phyloP scores from a whole-genome alignment of 2,797 vertebrate species.

The Antennarius maculatus region DNA sequence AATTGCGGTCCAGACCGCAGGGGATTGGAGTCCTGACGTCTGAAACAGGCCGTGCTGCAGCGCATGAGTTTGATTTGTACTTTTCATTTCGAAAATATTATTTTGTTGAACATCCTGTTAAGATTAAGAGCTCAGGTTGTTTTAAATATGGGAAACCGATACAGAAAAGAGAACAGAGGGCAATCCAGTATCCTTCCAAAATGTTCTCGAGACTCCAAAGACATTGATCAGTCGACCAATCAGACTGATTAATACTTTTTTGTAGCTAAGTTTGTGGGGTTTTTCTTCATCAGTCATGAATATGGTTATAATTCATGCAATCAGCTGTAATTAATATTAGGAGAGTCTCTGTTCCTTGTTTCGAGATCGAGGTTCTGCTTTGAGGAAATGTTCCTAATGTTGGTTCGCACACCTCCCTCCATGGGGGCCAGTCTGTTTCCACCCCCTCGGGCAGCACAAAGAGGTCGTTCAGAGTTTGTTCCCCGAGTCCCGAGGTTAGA shows the following conservation, averaged over 20 bases:
- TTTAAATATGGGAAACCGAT: background rate
- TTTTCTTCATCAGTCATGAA: slow-evolving; percentile 1
- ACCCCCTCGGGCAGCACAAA: slow-evolving; percentile 66
- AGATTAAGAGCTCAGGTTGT: background rate
- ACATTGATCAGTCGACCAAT: background rate
- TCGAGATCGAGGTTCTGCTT: slow-evolving; percentile 35
- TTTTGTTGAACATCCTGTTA: background rate
- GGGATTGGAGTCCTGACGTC: slow-evolving; percentile 4
- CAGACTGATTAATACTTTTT: background rate
- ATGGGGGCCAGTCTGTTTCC: slow-evolving; percentile 41
- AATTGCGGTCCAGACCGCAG: slow-evolving; percentile 10
- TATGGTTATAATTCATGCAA: background rate
- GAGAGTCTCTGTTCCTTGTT: slow-evolving; percentile 4
- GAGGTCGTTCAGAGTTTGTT: slow-evolving; percentile 82
- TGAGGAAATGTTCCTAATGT: slow-evolving; percentile 49
- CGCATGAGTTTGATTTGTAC: background rate
- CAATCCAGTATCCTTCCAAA: background rate
- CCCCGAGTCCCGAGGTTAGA: slow-evolving; percentile 72
- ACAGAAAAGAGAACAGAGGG: no score
- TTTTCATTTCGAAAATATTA: background rate
- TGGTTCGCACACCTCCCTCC: slow-evolving; percentile 37
- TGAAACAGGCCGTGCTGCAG: slow-evolving; percentile 9
- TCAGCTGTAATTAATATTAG: slow-evolving; percentile 7
- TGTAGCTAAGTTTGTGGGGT: background rate
- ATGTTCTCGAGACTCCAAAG: background rate